Evolutionary conservation across 2,113 vertebrate genomes (phyloP).

Genomic region (Ammodramus savannarum): DNA sequence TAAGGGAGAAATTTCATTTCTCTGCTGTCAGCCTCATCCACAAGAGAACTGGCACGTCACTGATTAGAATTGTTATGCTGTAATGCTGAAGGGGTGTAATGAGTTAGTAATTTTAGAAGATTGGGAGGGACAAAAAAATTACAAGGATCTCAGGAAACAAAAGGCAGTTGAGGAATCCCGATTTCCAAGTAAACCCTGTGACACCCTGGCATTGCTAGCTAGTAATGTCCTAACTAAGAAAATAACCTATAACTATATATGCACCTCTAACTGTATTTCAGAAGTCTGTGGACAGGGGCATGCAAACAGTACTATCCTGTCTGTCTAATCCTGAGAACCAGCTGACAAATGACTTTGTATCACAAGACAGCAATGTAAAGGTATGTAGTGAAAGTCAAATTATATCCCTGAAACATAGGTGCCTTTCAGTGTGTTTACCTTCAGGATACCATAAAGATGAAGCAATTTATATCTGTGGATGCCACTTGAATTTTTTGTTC

Average conservation of each 20-base stretch:
- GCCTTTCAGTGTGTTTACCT: neutral
- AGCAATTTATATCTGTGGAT: neutral
- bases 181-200: neutral
- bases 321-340: conserved; percentile 73
- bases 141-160: neutral
- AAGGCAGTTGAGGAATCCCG: neutral
- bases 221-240: neutral
- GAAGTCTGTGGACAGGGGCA: conserved; percentile 79
- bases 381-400: conserved; percentile 49
- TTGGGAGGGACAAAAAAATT: neutral
- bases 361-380: conserved; percentile 74
- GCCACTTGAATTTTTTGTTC: neutral
- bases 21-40: neutral
- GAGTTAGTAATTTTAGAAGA: neutral
- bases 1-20: neutral
- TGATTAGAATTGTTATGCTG: fast-evolving
- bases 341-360: conserved; percentile 63
- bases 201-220: neutral
- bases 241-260: neutral
- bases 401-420: neutral
- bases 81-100: neutral
- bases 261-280: conserved; percentile 65
- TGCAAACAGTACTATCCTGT: conserved; percentile 78
- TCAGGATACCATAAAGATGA: neutral
- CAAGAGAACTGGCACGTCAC: neutral